Conservation (phyloP, 2,888 invertebrate genomes). For the Erebia palarica region DNA sequence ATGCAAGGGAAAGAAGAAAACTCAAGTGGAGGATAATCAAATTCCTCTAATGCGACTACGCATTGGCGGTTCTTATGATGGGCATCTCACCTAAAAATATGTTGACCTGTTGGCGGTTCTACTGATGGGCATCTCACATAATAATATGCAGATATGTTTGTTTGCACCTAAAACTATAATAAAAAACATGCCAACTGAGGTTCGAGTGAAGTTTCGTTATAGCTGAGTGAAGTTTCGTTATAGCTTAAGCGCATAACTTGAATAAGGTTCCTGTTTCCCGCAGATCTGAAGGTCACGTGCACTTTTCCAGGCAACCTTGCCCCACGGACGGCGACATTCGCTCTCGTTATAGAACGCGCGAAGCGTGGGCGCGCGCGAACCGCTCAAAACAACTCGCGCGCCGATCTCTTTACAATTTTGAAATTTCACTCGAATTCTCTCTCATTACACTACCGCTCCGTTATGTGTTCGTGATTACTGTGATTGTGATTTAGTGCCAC, state of each 20-base stretch:
- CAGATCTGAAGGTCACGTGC: constrained; percentile 11
- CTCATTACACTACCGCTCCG: constrained; percentile 6
- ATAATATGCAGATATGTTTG: too few species aligned
- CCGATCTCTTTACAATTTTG: constrained; percentile 64
- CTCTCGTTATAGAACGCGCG: constrained; percentile 69
- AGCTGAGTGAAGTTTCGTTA: neutral
- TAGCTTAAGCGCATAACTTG: neutral
- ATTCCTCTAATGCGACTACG: too few species aligned
- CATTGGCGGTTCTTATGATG: too few species aligned
- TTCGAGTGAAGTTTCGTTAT: neutral
- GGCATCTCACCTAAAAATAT: too few species aligned
- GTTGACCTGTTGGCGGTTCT: too few species aligned
- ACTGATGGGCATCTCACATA: too few species aligned
- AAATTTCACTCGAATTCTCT: constrained; percentile 47
- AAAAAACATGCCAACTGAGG: too few species aligned
- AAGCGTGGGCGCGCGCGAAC: constrained; percentile 73
- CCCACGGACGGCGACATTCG: constrained; percentile 71
- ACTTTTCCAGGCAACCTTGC: constrained; percentile 73
- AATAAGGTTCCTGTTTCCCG: constrained; percentile 1
- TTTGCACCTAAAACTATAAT: too few species aligned
- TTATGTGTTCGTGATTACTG: constrained; percentile 31
- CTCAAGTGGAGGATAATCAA: too few species aligned
- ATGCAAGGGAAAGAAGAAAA: too few species aligned
- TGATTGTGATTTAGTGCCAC: constrained; percentile 31
- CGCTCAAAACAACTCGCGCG: constrained; percentile 72